Evolutionary conservation across 2,888 invertebrate genomes (phyloP).

Genomic region (Vanessa cardui): DNA sequence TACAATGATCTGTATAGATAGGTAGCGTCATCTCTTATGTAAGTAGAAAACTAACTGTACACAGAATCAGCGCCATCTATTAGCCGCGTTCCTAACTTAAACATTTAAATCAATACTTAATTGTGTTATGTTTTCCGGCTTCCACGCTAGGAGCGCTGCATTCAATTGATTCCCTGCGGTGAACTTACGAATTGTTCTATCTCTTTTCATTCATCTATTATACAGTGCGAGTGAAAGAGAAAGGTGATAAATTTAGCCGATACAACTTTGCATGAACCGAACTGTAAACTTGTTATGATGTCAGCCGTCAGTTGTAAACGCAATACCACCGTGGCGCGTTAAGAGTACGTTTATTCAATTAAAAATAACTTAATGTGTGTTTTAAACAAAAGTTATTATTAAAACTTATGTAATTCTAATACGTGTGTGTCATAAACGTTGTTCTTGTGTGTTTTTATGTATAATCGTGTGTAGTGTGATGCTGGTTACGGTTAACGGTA

Average conservation of each 20-base stretch:
- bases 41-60: slow-evolving; percentile 3
- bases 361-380: slow-evolving; percentile 39
- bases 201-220: slow-evolving; percentile 20
- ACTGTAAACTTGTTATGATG: slow-evolving; percentile 58
- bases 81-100: slow-evolving; percentile 10
- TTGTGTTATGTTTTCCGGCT: neutral
- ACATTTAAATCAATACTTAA: slow-evolving; percentile 16
- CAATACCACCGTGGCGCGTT: slow-evolving; percentile 61
- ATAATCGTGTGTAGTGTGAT: slow-evolving; percentile 42
- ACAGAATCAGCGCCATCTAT: slow-evolving; percentile 17
- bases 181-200: slow-evolving; percentile 15
- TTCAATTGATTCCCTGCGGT: neutral
- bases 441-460: slow-evolving; percentile 36
- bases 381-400: slow-evolving; percentile 28
- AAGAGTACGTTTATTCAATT: slow-evolving; percentile 34
- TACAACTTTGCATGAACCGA: slow-evolving; percentile 54
- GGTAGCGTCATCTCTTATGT: slow-evolving; percentile 17
- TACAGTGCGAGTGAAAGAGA: slow-evolving; percentile 40
- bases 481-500: slow-evolving; percentile 65
- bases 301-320: slow-evolving; percentile 59
- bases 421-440: slow-evolving; percentile 6
- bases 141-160: slow-evolving; percentile 20
- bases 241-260: slow-evolving; percentile 55
- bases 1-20: no score
- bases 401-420: slow-evolving; percentile 27